Conservation (phyloP, 2,797 vertebrate species). For the Manis pentadactyla region DNA sequence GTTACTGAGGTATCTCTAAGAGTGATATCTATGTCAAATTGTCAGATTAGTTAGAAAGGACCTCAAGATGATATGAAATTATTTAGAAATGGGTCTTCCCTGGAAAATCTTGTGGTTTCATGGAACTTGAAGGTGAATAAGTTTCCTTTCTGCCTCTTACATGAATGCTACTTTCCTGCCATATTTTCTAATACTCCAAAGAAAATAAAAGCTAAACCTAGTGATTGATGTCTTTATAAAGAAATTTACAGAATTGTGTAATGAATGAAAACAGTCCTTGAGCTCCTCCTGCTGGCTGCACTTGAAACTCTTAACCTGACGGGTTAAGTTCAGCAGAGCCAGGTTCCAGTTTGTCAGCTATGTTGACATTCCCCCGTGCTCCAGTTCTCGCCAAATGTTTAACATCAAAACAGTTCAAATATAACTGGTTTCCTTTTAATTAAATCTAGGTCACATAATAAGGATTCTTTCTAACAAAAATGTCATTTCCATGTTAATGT, state of each 20-base stretch:
- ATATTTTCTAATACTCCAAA: constrained; percentile 48
- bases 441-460: constrained; percentile 38
- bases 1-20: constrained; percentile 3
- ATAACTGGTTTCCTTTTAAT: constrained; percentile 23
- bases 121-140: not conserved
- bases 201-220: constrained; percentile 22
- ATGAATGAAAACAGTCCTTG: constrained; percentile 41
- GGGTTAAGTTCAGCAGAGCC: not conserved
- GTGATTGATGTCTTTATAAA: not conserved
- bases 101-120: not conserved
- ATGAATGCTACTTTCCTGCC: constrained; percentile 22
- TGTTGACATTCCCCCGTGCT: not conserved
- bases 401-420: not conserved
- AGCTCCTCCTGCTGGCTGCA: constrained; percentile 68
- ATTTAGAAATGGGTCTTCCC: constrained; percentile 16
- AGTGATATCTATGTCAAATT: not conserved
- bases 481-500: not conserved
- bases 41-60: not conserved
- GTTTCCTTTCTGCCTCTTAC: not conserved
- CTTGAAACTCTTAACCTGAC: not conserved
- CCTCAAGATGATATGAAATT: not conserved
- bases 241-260: not conserved
- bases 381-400: constrained; percentile 3
- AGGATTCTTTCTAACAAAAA: constrained; percentile 14
- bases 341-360: not conserved